Evolutionary conservation across 2,797 vertebrate species (phyloP), one percentile per base, ranked within the genome.

Genomic region (Aulostomus chinensis): DNA sequence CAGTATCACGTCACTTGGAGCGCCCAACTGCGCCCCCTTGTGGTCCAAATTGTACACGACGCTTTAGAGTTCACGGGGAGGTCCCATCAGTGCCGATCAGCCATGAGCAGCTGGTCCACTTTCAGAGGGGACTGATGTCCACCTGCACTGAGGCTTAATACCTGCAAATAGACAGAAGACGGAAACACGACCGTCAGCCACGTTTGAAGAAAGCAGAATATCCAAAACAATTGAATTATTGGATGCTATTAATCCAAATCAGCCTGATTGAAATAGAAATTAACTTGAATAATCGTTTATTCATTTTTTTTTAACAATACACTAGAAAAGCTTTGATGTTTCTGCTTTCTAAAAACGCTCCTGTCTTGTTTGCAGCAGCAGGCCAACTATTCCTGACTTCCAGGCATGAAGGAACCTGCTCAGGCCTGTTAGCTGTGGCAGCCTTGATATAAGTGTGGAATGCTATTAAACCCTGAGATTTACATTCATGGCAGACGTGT

Each of bases 11-110:
- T 63, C 24, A 45, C 13, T 36, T 50, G 39, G 7, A 39, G 16
- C 1, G 24, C 3, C 14, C 57, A 40, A 42, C 38, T n/a, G 68
- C 81, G 82, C 79, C 87, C 10, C 78, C 89, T 58, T 47, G 77
- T 89, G 91, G 86, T 59, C 0, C 1, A 22, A 4, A 13, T 18
- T n/a, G 46, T 53, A 31, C 29, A 69, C 14, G 38, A 32, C 48
- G 39, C 3, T 8, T 36, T 22, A 25, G 57, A 43, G 76, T 77
- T 86, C 78, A 78, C 1, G 4, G 50, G 51, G 71, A 76, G 81
- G 82, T 77, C 81, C 64, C 59, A 43, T 64, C 29, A 34, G 52
- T 42, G 60, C 49, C 64, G 31, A 43, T 39, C 43, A 41, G 43
- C 21, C 42, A n/a, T 30, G 22, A 47, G 28, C 58, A 59, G 41